phyloP scores from a whole-genome alignment of 2,888 invertebrate species.

The Toxonevra muliebris region DNA sequence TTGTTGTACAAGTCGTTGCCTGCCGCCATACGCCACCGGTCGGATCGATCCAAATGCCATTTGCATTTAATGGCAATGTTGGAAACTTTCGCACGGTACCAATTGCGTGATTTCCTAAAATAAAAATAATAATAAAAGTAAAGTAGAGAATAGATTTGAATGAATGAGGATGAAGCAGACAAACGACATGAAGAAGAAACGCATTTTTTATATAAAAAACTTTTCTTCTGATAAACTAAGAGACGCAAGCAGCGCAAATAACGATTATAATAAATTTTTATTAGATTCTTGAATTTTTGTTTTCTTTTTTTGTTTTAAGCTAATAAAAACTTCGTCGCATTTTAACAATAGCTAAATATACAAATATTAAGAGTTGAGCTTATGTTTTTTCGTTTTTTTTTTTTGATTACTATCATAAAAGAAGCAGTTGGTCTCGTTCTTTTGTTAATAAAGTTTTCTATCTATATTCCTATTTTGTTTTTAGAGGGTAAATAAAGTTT shows the following conservation, averaged over 20 bases:
- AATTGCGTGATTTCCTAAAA: slow-evolving; percentile 66
- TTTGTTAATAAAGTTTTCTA: slow-evolving; percentile 15
- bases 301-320: too few species aligned
- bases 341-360: slow-evolving; percentile 11
- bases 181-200: background rate
- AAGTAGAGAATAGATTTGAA: too few species aligned
- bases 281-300: too few species aligned
- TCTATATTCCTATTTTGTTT: slow-evolving; percentile 23
- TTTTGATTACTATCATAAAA: too few species aligned
- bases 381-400: too few species aligned
- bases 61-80: slow-evolving; percentile 64
- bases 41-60: slow-evolving; percentile 65
- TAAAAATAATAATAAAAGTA: slow-evolving; percentile 42
- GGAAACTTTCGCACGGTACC: slow-evolving; percentile 66
- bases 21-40: slow-evolving; percentile 66
- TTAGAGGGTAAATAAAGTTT: background rate
- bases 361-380: too few species aligned
- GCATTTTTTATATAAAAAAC: too few species aligned
- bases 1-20: slow-evolving; percentile 60
- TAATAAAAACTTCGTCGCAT: slow-evolving; percentile 20
- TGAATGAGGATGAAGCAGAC: background rate
- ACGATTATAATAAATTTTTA: too few species aligned
- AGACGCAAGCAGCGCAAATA: too few species aligned
- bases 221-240: too few species aligned
- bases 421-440: background rate